Evolutionary conservation across 1,140 invertebrate species (phyloP).

Genomic region (Aricia agestis): DNA sequence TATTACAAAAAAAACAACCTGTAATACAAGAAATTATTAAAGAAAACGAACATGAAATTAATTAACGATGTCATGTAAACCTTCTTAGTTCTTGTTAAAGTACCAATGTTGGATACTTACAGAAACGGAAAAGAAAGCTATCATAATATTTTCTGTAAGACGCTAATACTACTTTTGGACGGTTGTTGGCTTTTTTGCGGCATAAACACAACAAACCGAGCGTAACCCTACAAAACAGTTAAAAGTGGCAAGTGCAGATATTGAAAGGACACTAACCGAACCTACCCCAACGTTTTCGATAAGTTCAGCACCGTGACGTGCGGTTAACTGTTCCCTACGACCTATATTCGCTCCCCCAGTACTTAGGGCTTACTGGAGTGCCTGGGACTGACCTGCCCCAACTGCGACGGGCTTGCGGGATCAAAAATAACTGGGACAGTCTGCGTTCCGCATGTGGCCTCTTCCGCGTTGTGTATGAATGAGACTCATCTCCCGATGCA

Average conservation of each 20-base stretch:
- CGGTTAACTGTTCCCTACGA: conserved; percentile 57
- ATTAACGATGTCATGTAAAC: conserved; percentile 21
- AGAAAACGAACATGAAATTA: conserved; percentile 36
- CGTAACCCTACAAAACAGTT: background rate
- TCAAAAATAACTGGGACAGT: conserved; percentile 64
- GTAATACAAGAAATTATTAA: conserved; percentile 37
- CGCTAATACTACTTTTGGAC: too few relatives aligned
- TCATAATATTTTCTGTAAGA: too few relatives aligned
- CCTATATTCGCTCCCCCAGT: conserved; percentile 65
- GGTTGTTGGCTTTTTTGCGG: background rate
- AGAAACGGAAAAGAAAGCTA: too few relatives aligned
- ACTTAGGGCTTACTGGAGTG: conserved; percentile 67
- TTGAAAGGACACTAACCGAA: conserved; percentile 53
- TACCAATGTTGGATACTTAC: background rate
- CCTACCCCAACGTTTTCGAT: conserved; percentile 63
- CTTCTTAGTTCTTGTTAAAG: background rate
- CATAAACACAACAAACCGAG: background rate
- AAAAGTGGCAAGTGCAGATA: conserved; percentile 30
- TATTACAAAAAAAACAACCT: conserved; percentile 43
- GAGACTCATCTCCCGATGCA: background rate
- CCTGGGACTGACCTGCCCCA: conserved; percentile 64
- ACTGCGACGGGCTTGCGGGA: conserved; percentile 49
- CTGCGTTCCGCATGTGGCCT: conserved; percentile 42
- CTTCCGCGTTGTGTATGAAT: conserved; percentile 41
- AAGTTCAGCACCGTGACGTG: conserved; percentile 35